Evolutionary conservation across 2,797 vertebrate genomes (phyloP).

Genomic region (Atherinosoma microstoma): DNA sequence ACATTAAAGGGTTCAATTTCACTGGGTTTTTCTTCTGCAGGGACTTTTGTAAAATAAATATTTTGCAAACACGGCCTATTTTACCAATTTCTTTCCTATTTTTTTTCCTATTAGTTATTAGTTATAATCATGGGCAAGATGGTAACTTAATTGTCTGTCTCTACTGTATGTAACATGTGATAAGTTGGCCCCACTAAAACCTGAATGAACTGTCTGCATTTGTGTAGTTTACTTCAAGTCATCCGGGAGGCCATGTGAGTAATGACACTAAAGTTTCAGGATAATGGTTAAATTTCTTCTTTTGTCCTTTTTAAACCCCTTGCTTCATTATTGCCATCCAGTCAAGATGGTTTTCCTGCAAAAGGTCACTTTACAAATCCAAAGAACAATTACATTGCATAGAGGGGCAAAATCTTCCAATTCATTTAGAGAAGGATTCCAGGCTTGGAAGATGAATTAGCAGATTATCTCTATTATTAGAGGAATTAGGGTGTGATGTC

Average conservation of each 20-base stretch:
- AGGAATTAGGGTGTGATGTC: slow-evolving; percentile 24
- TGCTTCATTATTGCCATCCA: slow-evolving; percentile 42
- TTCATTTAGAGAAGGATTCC: slow-evolving; percentile 39
- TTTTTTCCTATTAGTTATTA: slow-evolving; percentile 41
- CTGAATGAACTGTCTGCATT: slow-evolving; percentile 55
- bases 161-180: slow-evolving; percentile 17
- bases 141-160: slow-evolving; percentile 21
- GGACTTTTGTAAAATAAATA: not conserved
- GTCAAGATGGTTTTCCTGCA: slow-evolving; percentile 38
- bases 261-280: slow-evolving; percentile 43
- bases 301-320: slow-evolving; percentile 50
- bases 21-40: not conserved
- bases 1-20: no score
- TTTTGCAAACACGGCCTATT: not conserved
- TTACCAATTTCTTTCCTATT: not conserved
- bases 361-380: slow-evolving; percentile 51
- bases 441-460: slow-evolving; percentile 39
- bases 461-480: slow-evolving; percentile 51
- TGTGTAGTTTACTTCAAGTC: slow-evolving; percentile 53
- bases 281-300: slow-evolving; percentile 39
- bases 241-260: slow-evolving; percentile 32
- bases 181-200: slow-evolving; percentile 31
- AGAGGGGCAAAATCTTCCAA: slow-evolving; percentile 11
- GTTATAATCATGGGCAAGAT: slow-evolving; percentile 23
- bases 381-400: slow-evolving; percentile 27